Evolutionary conservation across 64 coral and sea anemone species (phyloP).

Genomic region (Dendrophyllia cribrosa): DNA sequence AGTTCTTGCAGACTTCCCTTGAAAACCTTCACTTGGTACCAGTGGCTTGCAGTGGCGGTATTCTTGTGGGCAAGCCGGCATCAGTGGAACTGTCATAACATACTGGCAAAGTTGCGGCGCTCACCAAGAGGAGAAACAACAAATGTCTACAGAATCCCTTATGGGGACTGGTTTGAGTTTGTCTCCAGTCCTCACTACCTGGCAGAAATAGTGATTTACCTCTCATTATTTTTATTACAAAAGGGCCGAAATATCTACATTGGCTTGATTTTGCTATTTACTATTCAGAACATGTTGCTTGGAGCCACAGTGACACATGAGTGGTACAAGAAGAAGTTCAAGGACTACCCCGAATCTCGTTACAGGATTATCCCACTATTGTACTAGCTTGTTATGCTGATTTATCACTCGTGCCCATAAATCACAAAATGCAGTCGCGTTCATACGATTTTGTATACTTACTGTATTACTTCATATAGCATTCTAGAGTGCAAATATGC

Average conservation of each 20-base stretch:
- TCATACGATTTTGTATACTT: no score
- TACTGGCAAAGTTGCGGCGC: slow-evolving; percentile 76
- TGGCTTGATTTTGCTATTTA: slow-evolving; percentile 83
- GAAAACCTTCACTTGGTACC: slow-evolving; percentile 49
- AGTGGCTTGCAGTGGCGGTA: slow-evolving; percentile 60
- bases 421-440: no score
- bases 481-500: no score
- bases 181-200: slow-evolving; percentile 97
- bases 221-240: slow-evolving; percentile 87
- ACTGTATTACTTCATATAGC: no score
- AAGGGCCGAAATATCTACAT: slow-evolving; percentile 68
- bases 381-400: slow-evolving; percentile 1
- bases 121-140: slow-evolving; percentile 22
- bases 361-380: slow-evolving; percentile 88
- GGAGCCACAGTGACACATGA: slow-evolving; percentile 80
- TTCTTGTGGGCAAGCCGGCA: slow-evolving; percentile 92
- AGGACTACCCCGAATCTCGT: slow-evolving; percentile 88
- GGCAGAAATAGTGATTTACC: slow-evolving; percentile 95
- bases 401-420: no score
- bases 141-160: slow-evolving; percentile 84
- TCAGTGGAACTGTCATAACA: slow-evolving; percentile 85
- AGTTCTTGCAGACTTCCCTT: slow-evolving; percentile 50
- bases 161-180: slow-evolving; percentile 96
- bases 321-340: slow-evolving; percentile 95
- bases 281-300: slow-evolving; percentile 84